Percentiles rank a stretch among this genome's conserved stretches.
Conservation (phyloP, 2,797 vertebrate genomes). For the Hozukius guyotensis region DNA sequence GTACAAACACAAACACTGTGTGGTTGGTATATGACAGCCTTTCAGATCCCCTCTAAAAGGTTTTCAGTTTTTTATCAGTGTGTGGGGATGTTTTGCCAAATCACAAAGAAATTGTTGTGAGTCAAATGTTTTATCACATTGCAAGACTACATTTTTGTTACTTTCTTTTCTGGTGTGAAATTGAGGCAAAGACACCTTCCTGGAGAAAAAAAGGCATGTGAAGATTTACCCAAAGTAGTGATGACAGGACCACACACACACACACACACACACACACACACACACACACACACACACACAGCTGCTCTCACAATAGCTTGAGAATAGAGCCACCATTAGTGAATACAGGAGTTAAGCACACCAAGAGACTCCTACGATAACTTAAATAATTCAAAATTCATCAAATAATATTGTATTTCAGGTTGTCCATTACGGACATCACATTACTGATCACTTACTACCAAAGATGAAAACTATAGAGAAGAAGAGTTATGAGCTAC, state of each 20-base stretch:
- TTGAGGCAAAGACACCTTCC: not conserved
- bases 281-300: not conserved
- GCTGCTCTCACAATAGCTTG: not conserved
- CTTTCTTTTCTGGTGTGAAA: not conserved
- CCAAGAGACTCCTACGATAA: too few relatives aligned
- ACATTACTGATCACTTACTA: too few relatives aligned
- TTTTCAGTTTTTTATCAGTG: not conserved
- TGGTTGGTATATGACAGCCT: not conserved
- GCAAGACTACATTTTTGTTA: not conserved
- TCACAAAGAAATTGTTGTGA: not conserved
- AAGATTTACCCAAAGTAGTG: not conserved
- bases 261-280: not conserved
- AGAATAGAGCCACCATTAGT: not conserved
- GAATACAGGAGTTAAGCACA: not conserved
- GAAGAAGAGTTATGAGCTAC: not conserved
- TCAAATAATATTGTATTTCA: not conserved
- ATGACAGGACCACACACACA: not conserved
- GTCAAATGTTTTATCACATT: not conserved
- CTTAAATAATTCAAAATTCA: not conserved
- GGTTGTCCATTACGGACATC: not conserved
- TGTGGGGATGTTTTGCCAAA: not conserved
- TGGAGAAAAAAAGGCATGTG: not conserved
- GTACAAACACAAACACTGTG: not conserved
- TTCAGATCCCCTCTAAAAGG: not conserved
- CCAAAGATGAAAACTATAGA: not conserved